phyloP scores from a whole-genome alignment of 2,797 vertebrate genomes.

The Chelon auratus region DNA sequence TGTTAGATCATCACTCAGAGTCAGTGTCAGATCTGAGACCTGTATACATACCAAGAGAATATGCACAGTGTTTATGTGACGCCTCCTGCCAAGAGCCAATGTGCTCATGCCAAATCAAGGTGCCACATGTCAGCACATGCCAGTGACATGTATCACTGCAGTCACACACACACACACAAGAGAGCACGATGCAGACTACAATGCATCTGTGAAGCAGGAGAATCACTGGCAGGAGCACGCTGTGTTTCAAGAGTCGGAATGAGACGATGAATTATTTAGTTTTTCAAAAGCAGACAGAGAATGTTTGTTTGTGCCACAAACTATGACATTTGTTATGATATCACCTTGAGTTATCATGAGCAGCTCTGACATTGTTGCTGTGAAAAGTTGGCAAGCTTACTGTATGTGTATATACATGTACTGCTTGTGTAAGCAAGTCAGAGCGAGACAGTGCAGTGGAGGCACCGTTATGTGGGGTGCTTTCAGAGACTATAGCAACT shows the following conservation, averaged over 20 bases:
- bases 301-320: conserved; percentile 33
- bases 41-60: conserved; percentile 29
- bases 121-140: conserved; percentile 44
- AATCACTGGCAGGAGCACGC: conserved; percentile 17
- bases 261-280: conserved; percentile 46
- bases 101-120: conserved; percentile 44
- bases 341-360: conserved; percentile 26
- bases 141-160: conserved; percentile 40
- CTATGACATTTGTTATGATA: conserved; percentile 45
- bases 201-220: conserved; percentile 8
- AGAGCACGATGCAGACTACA: not conserved
- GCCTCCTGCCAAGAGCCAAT: conserved; percentile 44
- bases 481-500: not conserved
- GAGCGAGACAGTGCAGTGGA: not conserved
- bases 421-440: conserved; percentile 31
- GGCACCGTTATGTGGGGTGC: not conserved
- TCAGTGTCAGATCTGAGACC: conserved; percentile 39
- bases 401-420: not conserved
- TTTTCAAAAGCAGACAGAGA: conserved; percentile 13
- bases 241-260: conserved; percentile 15
- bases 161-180: conserved; percentile 3
- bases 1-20: not conserved
- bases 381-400: conserved; percentile 25
- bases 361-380: conserved; percentile 11
- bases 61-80: conserved; percentile 32